These are phyloP conservation scores for Ictalurus furcatus DNA, from an alignment of 2,113 vertebrate species.

Conservation along the genomic window DNA sequence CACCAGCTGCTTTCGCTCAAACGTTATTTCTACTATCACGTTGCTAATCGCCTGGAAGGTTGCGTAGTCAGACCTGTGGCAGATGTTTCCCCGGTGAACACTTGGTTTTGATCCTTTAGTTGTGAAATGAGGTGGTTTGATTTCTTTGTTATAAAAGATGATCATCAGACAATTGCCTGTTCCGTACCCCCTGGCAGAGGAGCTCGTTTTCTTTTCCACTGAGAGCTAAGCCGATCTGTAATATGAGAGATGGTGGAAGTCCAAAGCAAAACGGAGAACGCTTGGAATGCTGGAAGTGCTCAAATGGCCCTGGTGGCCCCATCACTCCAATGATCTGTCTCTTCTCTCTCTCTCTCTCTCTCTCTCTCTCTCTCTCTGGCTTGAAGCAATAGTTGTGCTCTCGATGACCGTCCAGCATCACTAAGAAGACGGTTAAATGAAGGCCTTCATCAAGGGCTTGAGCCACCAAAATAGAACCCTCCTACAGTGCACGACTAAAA, in stretches of 20 bases:
- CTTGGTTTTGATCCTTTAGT: conserved; percentile 14
- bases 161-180: neutral
- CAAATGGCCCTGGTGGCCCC: conserved; percentile 39
- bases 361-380: conserved; percentile 18
- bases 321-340: conserved; percentile 48
- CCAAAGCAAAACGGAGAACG: conserved; percentile 52
- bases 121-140: conserved; percentile 44
- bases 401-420: conserved; percentile 44
- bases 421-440: conserved; percentile 33
- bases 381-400: conserved; percentile 37
- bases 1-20: neutral
- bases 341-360: neutral
- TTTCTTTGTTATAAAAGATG: conserved; percentile 55
- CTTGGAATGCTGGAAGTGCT: conserved; percentile 49
- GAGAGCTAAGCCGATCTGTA: conserved; percentile 57
- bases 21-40: neutral
- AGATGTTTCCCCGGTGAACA: conserved; percentile 7
- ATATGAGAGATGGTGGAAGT: conserved; percentile 42
- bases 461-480: neutral
- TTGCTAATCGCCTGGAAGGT: conserved; percentile 29
- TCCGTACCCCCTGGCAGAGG: neutral
- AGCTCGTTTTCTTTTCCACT: neutral
- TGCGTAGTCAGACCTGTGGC: neutral
- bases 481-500: conserved; percentile 28
- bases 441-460: conserved; percentile 42